Conservation (phyloP, 2,888 invertebrate genomes). For the Argynnis bischoffii region DNA sequence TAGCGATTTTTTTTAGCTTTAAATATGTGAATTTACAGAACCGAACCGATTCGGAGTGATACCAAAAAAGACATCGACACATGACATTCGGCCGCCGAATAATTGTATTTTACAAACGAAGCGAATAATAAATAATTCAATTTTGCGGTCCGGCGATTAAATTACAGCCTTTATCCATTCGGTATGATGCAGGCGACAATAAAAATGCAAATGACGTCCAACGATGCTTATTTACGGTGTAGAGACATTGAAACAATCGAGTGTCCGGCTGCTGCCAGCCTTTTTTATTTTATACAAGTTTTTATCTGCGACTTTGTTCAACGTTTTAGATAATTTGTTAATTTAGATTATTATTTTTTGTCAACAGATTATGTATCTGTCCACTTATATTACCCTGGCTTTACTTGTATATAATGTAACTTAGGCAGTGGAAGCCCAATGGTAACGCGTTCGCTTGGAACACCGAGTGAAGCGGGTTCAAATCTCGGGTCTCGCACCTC, state of each 20-base stretch:
- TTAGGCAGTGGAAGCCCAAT: too few species aligned
- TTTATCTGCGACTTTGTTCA: constrained; percentile 36
- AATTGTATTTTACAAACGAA: constrained; percentile 68
- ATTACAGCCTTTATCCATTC: constrained; percentile 70
- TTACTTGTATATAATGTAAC: not conserved
- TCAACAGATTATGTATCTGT: constrained; percentile 13
- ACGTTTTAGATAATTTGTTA: constrained; percentile 10
- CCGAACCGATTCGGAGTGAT: constrained; percentile 54
- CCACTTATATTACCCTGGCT: not conserved
- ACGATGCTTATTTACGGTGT: constrained; percentile 72
- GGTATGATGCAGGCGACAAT: constrained; percentile 69
- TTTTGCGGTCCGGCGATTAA: constrained; percentile 71
- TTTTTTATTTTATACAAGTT: constrained; percentile 31
- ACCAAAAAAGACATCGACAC: constrained; percentile 53
- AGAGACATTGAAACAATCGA: constrained; percentile 54
- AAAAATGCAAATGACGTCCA: constrained; percentile 76
- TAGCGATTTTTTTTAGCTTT: constrained; percentile 48
- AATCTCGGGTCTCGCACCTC: too few species aligned
- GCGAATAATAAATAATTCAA: constrained; percentile 77
- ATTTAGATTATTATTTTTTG: constrained; percentile 5
- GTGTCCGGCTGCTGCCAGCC: constrained; percentile 46
- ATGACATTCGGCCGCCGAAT: constrained; percentile 55
- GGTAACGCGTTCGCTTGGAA: too few species aligned
- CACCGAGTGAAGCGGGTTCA: too few species aligned
- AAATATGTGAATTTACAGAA: constrained; percentile 52